A percentile compares a stretch with the other conserved stretches of the same genome.
These are phyloP conservation scores for Tenodera sinensis DNA, from an alignment of 2,888 invertebrate genomes.

Conservation along the genomic window DNA sequence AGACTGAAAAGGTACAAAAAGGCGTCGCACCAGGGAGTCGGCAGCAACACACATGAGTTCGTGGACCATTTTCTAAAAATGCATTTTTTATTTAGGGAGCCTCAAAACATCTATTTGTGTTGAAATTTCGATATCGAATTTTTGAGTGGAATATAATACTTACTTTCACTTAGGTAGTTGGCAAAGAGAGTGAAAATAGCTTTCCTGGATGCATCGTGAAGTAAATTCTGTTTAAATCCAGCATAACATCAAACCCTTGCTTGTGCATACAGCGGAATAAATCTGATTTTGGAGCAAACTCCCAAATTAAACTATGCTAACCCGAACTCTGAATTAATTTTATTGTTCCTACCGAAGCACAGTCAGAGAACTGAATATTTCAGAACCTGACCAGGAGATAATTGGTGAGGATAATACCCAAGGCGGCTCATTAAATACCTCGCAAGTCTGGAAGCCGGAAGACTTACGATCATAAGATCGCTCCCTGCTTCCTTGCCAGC, in stretches of 20 bases:
- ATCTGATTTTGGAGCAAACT: neutral
- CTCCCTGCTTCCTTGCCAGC: neutral
- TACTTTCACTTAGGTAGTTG: too few relatives aligned
- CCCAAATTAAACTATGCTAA: slow-evolving; percentile 14
- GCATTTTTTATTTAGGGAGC: too few relatives aligned
- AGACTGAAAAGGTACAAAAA: too few relatives aligned
- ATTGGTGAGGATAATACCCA: slow-evolving; percentile 21
- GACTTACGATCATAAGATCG: neutral
- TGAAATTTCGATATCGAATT: too few relatives aligned
- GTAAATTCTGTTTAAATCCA: neutral
- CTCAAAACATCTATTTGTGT: too few relatives aligned
- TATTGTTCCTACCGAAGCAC: slow-evolving; percentile 1
- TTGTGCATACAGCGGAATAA: neutral
- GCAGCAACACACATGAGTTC: too few relatives aligned
- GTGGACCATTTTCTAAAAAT: too few relatives aligned
- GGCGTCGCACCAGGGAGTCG: too few relatives aligned
- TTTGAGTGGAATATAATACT: too few relatives aligned
- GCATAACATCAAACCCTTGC: neutral
- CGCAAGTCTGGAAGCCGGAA: neutral
- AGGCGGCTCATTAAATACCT: slow-evolving; percentile 22
- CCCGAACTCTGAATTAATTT: slow-evolving; percentile 24
- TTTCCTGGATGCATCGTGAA: neutral
- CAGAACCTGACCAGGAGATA: slow-evolving; percentile 9
- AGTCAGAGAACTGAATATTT: slow-evolving; percentile 8
- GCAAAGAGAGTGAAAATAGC: too few relatives aligned